These are phyloP conservation scores for Orientallactaga sibirica DNA, from an alignment of 2,797 vertebrate genomes.

Conservation along the genomic window DNA sequence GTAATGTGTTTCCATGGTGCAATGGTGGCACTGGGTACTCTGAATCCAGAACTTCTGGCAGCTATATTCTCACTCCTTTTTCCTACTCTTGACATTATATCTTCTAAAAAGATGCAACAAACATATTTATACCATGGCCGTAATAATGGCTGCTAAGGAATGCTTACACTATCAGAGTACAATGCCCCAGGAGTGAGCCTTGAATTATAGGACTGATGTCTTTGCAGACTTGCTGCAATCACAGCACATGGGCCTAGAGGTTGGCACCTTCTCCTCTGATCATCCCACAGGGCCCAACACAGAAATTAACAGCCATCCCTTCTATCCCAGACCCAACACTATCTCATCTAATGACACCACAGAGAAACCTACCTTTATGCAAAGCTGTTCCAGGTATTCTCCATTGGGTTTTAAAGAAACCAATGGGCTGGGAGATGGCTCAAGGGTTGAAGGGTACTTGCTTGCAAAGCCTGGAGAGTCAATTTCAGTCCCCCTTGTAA, in stretches of 20 bases:
- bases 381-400: not conserved
- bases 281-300: not conserved
- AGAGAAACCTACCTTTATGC: not conserved
- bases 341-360: not conserved
- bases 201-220: not conserved
- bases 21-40: too few relatives aligned
- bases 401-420: constrained; percentile 37
- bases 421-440: not conserved
- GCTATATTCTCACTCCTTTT: not conserved
- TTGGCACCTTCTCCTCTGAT: not conserved
- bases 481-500: too few relatives aligned
- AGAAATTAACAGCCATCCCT: not conserved
- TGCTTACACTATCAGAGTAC: not conserved
- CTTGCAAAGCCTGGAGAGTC: too few relatives aligned
- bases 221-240: not conserved
- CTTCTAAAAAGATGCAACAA: not conserved
- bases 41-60: not conserved
- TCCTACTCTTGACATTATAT: not conserved
- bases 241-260: not conserved
- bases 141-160: not conserved
- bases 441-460: too few relatives aligned
- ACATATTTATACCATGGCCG: not conserved
- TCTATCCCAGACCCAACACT: constrained; percentile 6
- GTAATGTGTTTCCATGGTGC: too few relatives aligned
- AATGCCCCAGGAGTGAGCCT: not conserved